Percentiles rank a stretch among this genome's conserved stretches.
These are phyloP conservation scores for Sebastes diploproa DNA, from an alignment of 2,797 vertebrate species.

Conservation along the genomic window DNA sequence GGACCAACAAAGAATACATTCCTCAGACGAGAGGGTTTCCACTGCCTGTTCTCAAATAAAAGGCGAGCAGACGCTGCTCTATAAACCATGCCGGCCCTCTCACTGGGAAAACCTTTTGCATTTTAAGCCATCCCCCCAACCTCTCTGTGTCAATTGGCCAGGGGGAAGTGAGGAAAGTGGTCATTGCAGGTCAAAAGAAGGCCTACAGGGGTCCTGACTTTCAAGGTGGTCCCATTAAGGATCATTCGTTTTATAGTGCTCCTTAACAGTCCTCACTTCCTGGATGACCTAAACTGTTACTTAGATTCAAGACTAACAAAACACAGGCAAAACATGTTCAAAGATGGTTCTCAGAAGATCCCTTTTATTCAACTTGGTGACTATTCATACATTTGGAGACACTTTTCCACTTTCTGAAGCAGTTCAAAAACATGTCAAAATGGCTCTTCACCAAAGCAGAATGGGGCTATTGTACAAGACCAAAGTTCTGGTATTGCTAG, in stretches of 20 bases:
- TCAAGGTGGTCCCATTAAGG: slow-evolving; percentile 74
- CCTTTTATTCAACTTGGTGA: not conserved
- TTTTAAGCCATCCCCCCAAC: slow-evolving; percentile 17
- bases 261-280: slow-evolving; percentile 58
- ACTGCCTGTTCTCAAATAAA: slow-evolving; percentile 24
- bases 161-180: not conserved
- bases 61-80: not conserved
- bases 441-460: not conserved
- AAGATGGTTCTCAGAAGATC: not conserved
- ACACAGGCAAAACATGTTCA: slow-evolving; percentile 21
- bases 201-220: slow-evolving; percentile 17
- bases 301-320: slow-evolving; percentile 32
- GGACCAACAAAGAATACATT: slow-evolving; percentile 32
- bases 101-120: not conserved
- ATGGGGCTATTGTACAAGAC: not conserved
- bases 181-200: slow-evolving; percentile 6
- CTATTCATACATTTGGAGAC: not conserved
- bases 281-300: slow-evolving; percentile 52
- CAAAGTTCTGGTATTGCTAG: not conserved
- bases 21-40: slow-evolving; percentile 23
- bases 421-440: not conserved
- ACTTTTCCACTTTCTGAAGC: not conserved
- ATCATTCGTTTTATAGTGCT: slow-evolving; percentile 69
- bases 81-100: slow-evolving; percentile 18
- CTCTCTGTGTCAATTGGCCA: not conserved